Base-by-base conservation (phyloP, 2,113 vertebrate genomes). In the Trichomycterus rosablanca region DNA sequence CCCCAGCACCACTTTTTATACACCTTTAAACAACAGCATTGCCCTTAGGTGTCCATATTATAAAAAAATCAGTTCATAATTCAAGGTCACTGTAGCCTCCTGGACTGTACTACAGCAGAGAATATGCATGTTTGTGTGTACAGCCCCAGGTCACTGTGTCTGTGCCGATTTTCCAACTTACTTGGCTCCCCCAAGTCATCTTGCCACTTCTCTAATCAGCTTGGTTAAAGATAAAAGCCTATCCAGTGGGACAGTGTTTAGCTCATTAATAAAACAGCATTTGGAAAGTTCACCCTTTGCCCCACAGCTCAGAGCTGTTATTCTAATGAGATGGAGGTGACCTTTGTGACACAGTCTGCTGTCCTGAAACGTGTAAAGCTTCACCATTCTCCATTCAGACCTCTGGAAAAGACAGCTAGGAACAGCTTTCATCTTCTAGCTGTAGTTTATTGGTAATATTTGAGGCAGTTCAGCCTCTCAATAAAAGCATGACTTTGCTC, bases 181-280 rank as follows among this genome's bases (percentile, higher is more conserved):
- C 7, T 26, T 49, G 2, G 11, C 14, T 49, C 46, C 46, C 46
- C 34, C 34, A 40, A 4, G 37, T 5, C 12, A n/a, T 15, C n/a
- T 40, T n/a, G 15, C 14, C 34, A 23, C 32, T 59, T 63, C 59
- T 51, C 39, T 63, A 63, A 67, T 67, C 63, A 67, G 52, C 18
- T 40, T 48, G 16, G 46, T 48, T 53, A 67, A 72, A 63, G 64
- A 63, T 67, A 63, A 63, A 67, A 67, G 63, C 44, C 40, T 58
- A 46, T 67, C 64, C 64, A 63, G 28, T 67, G 64, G 52, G 53
- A 67, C 59, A 59, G 30, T 35, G 66, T 72, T 52, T 63, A 63
- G 55, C 52, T 63, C 48, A 67, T 72, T 71, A 71, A 66, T 72
- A 72, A 67, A 72, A 62, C 30, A 62, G 46, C 23, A 18, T 67